Conservation (phyloP, 1,140 invertebrate species). For the Tetragonula clypearis region DNA sequence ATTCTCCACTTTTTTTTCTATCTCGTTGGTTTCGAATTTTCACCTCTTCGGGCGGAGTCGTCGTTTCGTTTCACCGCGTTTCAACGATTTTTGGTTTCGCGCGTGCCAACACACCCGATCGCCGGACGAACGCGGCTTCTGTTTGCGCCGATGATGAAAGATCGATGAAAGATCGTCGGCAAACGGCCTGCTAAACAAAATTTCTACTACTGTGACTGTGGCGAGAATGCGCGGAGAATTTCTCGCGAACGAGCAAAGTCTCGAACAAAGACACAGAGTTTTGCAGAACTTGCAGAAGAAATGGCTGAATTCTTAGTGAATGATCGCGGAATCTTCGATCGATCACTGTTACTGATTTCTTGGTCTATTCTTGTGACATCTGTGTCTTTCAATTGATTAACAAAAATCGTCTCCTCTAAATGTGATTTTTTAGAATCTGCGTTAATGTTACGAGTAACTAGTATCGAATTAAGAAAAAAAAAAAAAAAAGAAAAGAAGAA, state of each 20-base stretch:
- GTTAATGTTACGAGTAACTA: no score
- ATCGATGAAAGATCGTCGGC: slow-evolving; percentile 32
- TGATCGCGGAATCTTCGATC: no score
- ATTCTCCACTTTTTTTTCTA: not conserved
- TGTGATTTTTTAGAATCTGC: no score
- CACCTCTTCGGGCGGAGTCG: not conserved
- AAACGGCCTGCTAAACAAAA: slow-evolving; percentile 61
- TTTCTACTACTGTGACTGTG: slow-evolving; percentile 47
- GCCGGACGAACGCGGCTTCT: not conserved
- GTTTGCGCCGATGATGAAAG: not conserved
- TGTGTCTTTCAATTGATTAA: no score
- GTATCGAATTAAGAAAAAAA: no score
- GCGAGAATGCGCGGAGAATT: not conserved
- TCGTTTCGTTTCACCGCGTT: not conserved
- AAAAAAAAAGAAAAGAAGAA: no score
- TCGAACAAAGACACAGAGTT: not conserved
- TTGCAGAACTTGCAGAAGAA: not conserved
- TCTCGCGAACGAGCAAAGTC: not conserved
- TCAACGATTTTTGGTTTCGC: not conserved
- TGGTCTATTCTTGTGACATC: no score
- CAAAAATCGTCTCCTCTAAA: no score
- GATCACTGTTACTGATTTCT: no score
- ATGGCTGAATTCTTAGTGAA: not conserved
- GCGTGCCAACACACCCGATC: slow-evolving; percentile 14
- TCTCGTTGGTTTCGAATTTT: not conserved